phyloP scores from a whole-genome alignment of 2,888 invertebrate species.

The Teleiodes luculella region DNA sequence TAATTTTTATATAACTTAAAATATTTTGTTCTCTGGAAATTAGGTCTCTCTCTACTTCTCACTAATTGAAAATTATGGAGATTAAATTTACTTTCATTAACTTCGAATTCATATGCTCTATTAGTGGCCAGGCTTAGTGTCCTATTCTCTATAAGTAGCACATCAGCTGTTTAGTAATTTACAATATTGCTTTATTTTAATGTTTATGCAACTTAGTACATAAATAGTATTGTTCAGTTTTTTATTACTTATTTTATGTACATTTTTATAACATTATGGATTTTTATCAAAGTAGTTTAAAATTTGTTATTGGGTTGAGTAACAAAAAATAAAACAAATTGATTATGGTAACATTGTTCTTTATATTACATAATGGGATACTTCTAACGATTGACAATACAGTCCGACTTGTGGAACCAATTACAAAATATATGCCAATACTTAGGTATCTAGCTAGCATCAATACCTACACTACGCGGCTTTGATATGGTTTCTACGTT shows the following conservation, averaged over 20 bases:
- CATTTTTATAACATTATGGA: background rate
- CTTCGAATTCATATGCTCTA: too few relatives aligned
- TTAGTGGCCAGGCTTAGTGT: too few relatives aligned
- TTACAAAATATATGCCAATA: constrained; percentile 76
- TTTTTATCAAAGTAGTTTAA: background rate
- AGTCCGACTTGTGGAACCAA: constrained; percentile 62
- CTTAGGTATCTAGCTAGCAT: constrained; percentile 69
- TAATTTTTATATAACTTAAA: too few relatives aligned
- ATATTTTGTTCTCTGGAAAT: too few relatives aligned
- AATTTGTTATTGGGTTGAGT: constrained; percentile 33
- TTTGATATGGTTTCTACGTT: constrained; percentile 69
- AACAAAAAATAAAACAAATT: constrained; percentile 38
- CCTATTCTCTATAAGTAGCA: too few relatives aligned
- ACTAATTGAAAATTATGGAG: too few relatives aligned
- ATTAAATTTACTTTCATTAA: too few relatives aligned
- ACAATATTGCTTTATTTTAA: too few relatives aligned
- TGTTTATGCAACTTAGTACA: too few relatives aligned
- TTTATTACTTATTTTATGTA: background rate
- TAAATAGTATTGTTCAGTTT: too few relatives aligned
- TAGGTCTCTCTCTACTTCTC: too few relatives aligned
- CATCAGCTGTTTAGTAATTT: too few relatives aligned
- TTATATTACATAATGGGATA: constrained; percentile 76
- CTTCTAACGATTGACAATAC: constrained; percentile 74
- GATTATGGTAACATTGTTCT: constrained; percentile 72
- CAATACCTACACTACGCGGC: constrained; percentile 56